These are phyloP conservation scores for Sminthopsis crassicaudata DNA, from an alignment of 2,113 vertebrate genomes.

Conservation along the genomic window DNA sequence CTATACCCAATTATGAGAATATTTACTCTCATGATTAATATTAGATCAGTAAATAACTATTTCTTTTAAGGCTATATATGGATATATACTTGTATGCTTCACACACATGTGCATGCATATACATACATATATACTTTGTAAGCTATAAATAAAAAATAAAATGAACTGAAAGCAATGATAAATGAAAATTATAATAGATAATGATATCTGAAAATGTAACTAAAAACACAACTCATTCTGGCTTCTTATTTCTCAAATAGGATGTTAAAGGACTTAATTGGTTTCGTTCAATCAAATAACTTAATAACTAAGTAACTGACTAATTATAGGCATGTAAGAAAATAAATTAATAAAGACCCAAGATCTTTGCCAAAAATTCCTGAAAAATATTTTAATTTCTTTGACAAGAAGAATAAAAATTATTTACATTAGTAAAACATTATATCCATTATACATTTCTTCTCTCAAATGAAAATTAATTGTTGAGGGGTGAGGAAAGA, in stretches of 20 bases:
- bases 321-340: background rate
- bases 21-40: conserved; percentile 52
- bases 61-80: conserved; percentile 41
- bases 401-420: background rate
- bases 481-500: conserved; percentile 6
- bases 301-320: background rate
- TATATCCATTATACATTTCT: background rate
- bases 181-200: conserved; percentile 20
- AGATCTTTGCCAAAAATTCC: background rate
- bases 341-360: background rate
- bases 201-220: conserved; percentile 35
- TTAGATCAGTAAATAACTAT: conserved; percentile 23
- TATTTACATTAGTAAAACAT: conserved; percentile 40
- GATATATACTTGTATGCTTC: conserved; percentile 56
- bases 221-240: conserved; percentile 50
- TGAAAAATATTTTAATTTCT: conserved; percentile 43
- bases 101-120: too few species aligned
- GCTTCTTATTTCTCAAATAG: conserved; percentile 17
- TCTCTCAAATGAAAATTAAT: conserved; percentile 26
- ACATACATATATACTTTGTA: conserved; percentile 17
- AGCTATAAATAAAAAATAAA: conserved; percentile 44
- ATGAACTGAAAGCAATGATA: conserved; percentile 54
- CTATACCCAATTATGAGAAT: conserved; percentile 43
- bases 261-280: conserved; percentile 39
- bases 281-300: conserved; percentile 38